phyloP scores from a whole-genome alignment of 2,113 vertebrate genomes.

The Hypomesus transpacificus region DNA sequence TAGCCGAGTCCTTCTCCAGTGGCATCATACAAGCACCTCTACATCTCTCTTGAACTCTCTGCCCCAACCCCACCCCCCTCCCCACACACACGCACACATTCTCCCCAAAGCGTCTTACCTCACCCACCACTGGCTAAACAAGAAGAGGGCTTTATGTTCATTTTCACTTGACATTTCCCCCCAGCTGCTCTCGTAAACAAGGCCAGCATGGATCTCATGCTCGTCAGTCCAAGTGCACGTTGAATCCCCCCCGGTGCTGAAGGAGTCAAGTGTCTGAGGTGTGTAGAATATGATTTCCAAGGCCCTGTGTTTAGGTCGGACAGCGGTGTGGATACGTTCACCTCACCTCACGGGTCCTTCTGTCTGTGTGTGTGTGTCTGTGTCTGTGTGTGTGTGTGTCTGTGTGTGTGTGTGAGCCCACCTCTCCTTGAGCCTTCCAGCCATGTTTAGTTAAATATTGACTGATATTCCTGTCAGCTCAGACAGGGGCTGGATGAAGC shows the following conservation, averaged over 20 bases:
- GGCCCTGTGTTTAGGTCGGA: not conserved
- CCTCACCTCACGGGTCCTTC: not conserved
- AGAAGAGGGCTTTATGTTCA: no score
- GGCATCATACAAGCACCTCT: no score
- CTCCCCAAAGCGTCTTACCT: not conserved
- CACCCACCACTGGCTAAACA: not conserved
- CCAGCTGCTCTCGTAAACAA: no score
- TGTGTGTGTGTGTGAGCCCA: not conserved
- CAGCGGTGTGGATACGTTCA: not conserved
- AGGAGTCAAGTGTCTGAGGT: not conserved
- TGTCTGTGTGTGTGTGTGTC: constrained; percentile 1
- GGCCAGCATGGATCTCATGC: no score
- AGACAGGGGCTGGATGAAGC: not conserved
- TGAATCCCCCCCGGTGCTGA: no score
- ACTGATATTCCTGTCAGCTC: not conserved
- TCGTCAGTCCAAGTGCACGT: no score
- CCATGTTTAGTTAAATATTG: constrained; percentile 5
- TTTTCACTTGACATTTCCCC: no score
- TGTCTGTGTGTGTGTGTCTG: constrained; percentile 3
- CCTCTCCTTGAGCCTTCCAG: not conserved
- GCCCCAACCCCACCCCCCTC: not conserved
- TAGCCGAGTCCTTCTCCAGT: no score
- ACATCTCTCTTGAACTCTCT: no score
- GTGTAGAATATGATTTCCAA: not conserved
- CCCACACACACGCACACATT: not conserved